Percentiles rank a stretch among this genome's conserved stretches.
Conservation (phyloP, 2,113 vertebrate species). For the Perognathus longimembris region DNA sequence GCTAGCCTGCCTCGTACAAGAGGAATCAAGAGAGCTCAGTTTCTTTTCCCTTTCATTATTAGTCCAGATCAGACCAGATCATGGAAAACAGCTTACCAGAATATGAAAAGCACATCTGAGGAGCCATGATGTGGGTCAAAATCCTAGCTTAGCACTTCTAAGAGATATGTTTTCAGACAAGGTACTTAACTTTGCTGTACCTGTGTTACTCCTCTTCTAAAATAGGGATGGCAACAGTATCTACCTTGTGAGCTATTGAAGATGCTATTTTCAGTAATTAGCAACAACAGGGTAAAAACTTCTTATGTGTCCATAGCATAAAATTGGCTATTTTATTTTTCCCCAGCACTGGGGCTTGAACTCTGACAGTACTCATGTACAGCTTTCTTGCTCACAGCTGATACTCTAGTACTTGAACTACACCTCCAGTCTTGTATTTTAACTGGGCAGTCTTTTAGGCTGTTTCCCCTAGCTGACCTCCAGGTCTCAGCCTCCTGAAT, state of each 20-base stretch:
- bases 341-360: no score
- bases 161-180: neutral
- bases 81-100: neutral
- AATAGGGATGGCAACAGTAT: neutral
- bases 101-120: neutral
- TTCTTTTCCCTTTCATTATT: neutral
- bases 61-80: neutral
- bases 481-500: no score
- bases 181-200: neutral
- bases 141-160: neutral
- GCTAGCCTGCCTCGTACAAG: no score
- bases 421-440: no score
- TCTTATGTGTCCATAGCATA: no score
- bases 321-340: no score
- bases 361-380: no score
- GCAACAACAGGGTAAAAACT: no score
- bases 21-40: neutral
- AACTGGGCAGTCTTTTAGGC: no score
- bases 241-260: neutral
- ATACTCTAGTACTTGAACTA: no score
- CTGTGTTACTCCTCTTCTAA: neutral
- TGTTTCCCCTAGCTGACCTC: no score
- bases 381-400: no score
- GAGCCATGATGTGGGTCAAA: neutral
- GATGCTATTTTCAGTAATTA: neutral